Evolutionary conservation across 2,888 invertebrate genomes (phyloP).

Genomic region (Eutolmus rufibarbis): DNA sequence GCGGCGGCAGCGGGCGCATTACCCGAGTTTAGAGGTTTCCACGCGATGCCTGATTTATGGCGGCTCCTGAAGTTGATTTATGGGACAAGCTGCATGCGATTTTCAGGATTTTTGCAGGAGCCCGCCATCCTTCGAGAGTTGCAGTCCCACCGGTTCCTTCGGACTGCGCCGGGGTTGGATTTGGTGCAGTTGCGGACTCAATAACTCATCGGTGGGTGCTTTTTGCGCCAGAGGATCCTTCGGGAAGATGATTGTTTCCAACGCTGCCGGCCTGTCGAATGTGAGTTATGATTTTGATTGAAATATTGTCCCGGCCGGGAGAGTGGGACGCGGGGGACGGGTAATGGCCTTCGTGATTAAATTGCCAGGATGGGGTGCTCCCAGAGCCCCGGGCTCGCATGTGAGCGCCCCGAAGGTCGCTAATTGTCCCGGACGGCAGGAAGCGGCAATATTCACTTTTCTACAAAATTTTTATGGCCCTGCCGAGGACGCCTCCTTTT

Average conservation of each 20-base stretch:
- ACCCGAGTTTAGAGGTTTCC: constrained; percentile 48
- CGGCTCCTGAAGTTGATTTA: constrained; percentile 47
- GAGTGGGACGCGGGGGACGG: neutral
- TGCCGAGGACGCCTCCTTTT: neutral
- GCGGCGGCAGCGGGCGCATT: constrained; percentile 32
- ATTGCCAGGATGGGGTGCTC: constrained; percentile 17
- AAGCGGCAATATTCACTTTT: constrained; percentile 10
- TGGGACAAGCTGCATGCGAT: constrained; percentile 48
- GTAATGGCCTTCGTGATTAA: constrained; percentile 41
- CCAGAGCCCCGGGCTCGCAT: neutral
- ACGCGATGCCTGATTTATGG: constrained; percentile 48
- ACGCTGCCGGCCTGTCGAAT: constrained; percentile 43
- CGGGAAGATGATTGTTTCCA: constrained; percentile 44
- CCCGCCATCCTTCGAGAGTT: constrained; percentile 34
- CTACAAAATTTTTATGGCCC: constrained; percentile 5
- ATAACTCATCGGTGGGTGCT: constrained; percentile 44
- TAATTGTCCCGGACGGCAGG: neutral
- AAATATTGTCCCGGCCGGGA: constrained; percentile 43
- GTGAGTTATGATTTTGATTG: constrained; percentile 48
- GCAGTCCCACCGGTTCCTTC: constrained; percentile 1
- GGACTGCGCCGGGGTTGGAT: constrained; percentile 15
- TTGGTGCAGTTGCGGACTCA: constrained; percentile 47
- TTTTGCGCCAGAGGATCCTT: constrained; percentile 26
- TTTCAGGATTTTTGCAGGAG: constrained; percentile 42
- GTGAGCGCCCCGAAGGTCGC: neutral